A percentile compares a stretch with the other conserved stretches of the same genome.
Conservation (phyloP, 2,888 invertebrate species). For the Epistrophe eligans region DNA sequence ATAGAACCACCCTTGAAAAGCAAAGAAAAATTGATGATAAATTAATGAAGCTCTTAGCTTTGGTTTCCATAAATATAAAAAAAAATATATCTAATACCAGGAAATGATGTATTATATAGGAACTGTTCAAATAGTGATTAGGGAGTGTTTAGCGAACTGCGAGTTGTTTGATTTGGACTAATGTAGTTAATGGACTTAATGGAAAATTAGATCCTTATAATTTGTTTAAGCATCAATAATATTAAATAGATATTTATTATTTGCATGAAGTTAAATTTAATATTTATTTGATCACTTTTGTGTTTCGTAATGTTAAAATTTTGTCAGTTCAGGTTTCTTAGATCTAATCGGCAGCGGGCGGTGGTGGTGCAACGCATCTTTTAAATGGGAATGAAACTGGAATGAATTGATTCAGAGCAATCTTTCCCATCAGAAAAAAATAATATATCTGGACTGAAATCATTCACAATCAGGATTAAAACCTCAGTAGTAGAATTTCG, state of each 20-base stretch:
- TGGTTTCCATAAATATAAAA: neutral
- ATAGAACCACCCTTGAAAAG: neutral
- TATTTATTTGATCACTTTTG: too few species aligned
- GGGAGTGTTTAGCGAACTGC: slow-evolving; percentile 12
- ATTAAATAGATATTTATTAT: neutral
- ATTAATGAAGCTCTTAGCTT: slow-evolving; percentile 35
- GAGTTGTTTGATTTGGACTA: neutral
- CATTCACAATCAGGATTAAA: too few species aligned
- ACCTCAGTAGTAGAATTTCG: too few species aligned
- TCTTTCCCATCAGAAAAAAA: too few species aligned
- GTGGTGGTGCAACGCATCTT: too few species aligned
- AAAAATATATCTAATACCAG: neutral
- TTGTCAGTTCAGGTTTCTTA: too few species aligned
- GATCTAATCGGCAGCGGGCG: too few species aligned
- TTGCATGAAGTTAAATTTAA: neutral
- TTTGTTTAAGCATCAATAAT: neutral
- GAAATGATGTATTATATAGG: slow-evolving; percentile 2
- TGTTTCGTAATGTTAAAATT: too few species aligned
- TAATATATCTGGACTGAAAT: too few species aligned
- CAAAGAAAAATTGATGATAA: slow-evolving; percentile 25
- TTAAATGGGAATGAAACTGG: too few species aligned
- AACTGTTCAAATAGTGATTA: slow-evolving; percentile 14
- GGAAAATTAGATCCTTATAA: neutral
- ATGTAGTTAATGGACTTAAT: neutral
- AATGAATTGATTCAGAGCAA: too few species aligned